Base-by-base conservation (phyloP, 1,140 invertebrate species). In the Triops longicaudatus region DNA sequence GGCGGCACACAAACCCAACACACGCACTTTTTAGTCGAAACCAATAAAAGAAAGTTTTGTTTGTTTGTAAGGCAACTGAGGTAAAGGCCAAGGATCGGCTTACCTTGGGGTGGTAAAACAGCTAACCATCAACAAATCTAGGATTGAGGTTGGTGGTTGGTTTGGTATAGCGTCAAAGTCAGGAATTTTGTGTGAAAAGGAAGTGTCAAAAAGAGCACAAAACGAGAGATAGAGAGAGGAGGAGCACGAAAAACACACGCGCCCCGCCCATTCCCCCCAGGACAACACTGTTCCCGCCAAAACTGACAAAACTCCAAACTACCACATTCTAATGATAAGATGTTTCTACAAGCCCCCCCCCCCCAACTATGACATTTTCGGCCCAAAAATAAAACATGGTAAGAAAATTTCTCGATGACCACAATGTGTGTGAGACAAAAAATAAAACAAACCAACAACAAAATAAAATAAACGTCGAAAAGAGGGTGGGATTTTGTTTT, bases 381-480 rank as follows among this genome's bases (percentile, higher is more conserved):
- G 9, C 31, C 11, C 41, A 26, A 0, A n/a, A 43, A 75, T 14
- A 75, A 42, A 75, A 44, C 44, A 26, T 6, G 9, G 37, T 75
- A 44, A 44, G 22, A 41, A 41, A 37, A 37, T 37, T 37, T 37
- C 31, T 37, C 7, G 31, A 37, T 37, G 31, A 7, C 31, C 31
- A 37, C 31, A n/a, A 37, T 37, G 2, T 37, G 31, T 37, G 26
- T 12, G 37, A 31, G 11, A 75, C 26, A 42, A 31, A n/a, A 26
- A 41, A 28, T 75, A 41, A 31, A 73, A 73, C 41, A 77, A 73
- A 77, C 43, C 37, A 63, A 77, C 63, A 77, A 27, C 14, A 42
- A 72, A 73, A 43, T n/a, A 77, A 73, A 50, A 75, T 27, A 26
- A 27, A 27, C 6, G 17, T 5, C 26, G n/a, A 74, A n/a, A 28